Evolutionary conservation across 2,888 invertebrate species (phyloP), one percentile per base, ranked within the genome.

Genomic region (Fabriciana adippe): DNA sequence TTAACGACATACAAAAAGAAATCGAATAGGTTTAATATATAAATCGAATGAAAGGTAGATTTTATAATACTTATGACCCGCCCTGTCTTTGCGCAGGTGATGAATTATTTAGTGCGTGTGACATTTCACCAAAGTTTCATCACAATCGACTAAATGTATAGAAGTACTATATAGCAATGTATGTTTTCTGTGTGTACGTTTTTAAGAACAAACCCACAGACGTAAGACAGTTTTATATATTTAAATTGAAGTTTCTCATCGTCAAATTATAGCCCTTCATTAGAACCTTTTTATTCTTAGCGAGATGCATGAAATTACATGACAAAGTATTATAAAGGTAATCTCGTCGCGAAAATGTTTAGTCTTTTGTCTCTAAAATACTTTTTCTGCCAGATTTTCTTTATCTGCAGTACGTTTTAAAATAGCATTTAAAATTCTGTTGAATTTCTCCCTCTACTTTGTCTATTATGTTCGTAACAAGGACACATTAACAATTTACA

Each of bases 401-500:
- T 60, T 31, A 21, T 47, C 57, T 57, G 15, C 11, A 48, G 16
- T 35, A 6, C 14, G 4, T 8, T 41, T 41, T 35, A 61, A 61
- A 61, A 61, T 61, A 35, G 31, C 35, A 18, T 35, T 41, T 16
- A 41, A 53, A 18, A 41, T 51, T 64, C 41, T 60, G 54, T 59
- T 64, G 56, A 59, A 64, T 61, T 57, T 61, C 61, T 56, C 35
- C 31, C 16, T 64, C 67, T 54, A 56, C 64, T 48, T 57, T 54
- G 69, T 69, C 71, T 71, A 71, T 71, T 69, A 67, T 66, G 66
- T 55, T 64, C 47, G 67, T 67, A 71, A 71, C 71, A 71, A 71
- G 67, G 71, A 71, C 67, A 68, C 65, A 69, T 65, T 65, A 69
- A 71, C 64, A 69, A 71, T 71, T 69, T 71, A 71, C 64, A 71